Evolutionary conservation across 2,113 vertebrate genomes (phyloP).

Genomic region (Acrocephalus kingi): DNA sequence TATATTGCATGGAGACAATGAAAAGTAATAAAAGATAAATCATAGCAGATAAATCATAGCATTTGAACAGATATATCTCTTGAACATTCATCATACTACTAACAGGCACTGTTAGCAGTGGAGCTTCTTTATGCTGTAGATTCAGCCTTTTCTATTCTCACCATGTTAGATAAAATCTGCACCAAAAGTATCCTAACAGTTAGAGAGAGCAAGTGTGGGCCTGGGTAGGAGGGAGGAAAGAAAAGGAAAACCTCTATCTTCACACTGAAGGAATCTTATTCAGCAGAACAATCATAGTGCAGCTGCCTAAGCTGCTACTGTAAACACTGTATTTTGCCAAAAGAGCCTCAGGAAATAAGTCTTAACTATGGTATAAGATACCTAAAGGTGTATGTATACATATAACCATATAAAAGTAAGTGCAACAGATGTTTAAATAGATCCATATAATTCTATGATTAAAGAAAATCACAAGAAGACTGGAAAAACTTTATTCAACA

Average conservation of each 20-base stretch:
- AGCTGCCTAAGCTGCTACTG: neutral
- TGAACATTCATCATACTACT: neutral
- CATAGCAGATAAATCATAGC: neutral
- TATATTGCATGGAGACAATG: neutral
- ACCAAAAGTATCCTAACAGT: rapidly evolving
- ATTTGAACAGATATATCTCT: neutral
- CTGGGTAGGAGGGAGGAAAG: neutral
- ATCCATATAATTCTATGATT: neutral
- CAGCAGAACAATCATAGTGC: neutral
- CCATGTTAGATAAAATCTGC: neutral
- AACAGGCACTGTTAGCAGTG: neutral
- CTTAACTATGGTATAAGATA: neutral
- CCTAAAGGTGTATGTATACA: neutral
- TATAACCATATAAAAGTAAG: neutral
- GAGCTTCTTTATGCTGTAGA: neutral
- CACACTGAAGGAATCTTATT: neutral
- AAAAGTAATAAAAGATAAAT: neutral
- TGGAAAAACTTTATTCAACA: neutral
- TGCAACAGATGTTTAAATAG: neutral
- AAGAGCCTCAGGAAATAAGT: neutral
- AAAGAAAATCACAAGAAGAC: neutral
- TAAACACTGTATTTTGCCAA: neutral
- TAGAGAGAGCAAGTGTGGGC: neutral
- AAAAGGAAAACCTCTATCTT: neutral
- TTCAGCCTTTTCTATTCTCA: neutral